Percentiles rank a stretch among this genome's conserved stretches.
Evolutionary conservation across 2,113 vertebrate species (phyloP).

Genomic region (Takifugu bimaculatus): DNA sequence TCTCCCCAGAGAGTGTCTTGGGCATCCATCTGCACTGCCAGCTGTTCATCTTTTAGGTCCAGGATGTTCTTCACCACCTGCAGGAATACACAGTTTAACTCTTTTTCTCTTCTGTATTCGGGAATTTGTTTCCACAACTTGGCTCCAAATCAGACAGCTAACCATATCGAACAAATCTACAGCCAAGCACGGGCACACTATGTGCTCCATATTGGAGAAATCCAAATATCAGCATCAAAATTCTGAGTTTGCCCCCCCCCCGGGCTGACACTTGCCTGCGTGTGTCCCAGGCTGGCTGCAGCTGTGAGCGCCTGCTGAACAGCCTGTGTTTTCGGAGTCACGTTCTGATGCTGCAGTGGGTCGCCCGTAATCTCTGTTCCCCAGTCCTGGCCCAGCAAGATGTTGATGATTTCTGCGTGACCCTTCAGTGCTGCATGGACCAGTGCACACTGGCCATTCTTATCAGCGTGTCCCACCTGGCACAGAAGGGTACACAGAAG

Average conservation of each 20-base stretch:
- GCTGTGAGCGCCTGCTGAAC: conserved; percentile 86
- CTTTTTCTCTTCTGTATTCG: conserved; percentile 18
- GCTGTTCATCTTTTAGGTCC: conserved; percentile 77
- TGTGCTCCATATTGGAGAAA: conserved; percentile 3
- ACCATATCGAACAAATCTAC: conserved; percentile 25
- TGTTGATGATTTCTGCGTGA: conserved; percentile 81
- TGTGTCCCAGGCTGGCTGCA: conserved; percentile 90
- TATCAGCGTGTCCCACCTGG: conserved; percentile 88
- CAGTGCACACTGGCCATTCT: conserved; percentile 90
- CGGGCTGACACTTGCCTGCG: conserved; percentile 71
- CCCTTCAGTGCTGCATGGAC: conserved; percentile 89
- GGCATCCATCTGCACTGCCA: conserved; percentile 83
- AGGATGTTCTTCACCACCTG: conserved; percentile 89
- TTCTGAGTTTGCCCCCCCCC: neutral
- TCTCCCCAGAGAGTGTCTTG: conserved; percentile 95
- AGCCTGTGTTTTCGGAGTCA: conserved; percentile 60
- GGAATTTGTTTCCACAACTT: neutral
- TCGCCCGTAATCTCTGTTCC: conserved; percentile 42
- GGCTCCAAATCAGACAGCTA: neutral
- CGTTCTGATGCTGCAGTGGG: conserved; percentile 61
- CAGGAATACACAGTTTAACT: conserved; percentile 57
- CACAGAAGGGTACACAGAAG: conserved; percentile 36
- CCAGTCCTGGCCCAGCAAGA: conserved; percentile 83
- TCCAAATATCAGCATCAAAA: conserved; percentile 4
- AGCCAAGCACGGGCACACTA: conserved; percentile 3